Conservation (phyloP, 1,140 invertebrate genomes). For the Drosophila simulans region DNA sequence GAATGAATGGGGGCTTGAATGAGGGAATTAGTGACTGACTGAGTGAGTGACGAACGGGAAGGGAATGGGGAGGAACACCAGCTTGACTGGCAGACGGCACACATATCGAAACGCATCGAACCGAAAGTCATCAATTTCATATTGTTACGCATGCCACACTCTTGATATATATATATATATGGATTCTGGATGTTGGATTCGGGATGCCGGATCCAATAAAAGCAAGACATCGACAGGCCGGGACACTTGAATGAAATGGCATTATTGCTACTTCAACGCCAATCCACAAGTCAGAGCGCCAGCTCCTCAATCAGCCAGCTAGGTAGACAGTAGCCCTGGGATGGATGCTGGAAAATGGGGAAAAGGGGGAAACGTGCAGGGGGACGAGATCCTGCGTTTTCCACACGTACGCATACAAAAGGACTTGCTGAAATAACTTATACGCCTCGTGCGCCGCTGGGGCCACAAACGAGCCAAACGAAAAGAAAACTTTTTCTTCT, state of each 20-base stretch:
- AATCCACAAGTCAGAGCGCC: constrained; percentile 32
- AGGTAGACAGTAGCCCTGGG: constrained; percentile 13
- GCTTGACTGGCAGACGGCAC: constrained; percentile 54
- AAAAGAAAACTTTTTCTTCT: constrained; percentile 62
- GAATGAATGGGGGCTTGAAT: constrained; percentile 28
- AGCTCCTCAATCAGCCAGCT: constrained; percentile 68
- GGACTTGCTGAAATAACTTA: constrained; percentile 81
- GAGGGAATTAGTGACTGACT: constrained; percentile 42
- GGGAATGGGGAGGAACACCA: constrained; percentile 11
- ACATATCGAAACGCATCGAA: constrained; percentile 77
- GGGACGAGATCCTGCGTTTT: constrained; percentile 55
- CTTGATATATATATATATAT: background rate
- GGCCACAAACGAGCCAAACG: constrained; percentile 37
- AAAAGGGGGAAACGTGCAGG: background rate
- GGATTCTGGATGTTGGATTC: background rate
- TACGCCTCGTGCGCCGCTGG: constrained; percentile 71
- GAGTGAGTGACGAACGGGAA: constrained; percentile 27
- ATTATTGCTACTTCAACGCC: constrained; percentile 82
- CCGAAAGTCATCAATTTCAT: constrained; percentile 83
- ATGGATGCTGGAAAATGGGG: too few species aligned
- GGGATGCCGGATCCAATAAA: constrained; percentile 50
- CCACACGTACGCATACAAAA: constrained; percentile 82
- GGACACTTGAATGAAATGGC: constrained; percentile 79
- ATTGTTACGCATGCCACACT: constrained; percentile 81
- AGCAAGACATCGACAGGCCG: constrained; percentile 52